These are phyloP conservation scores for Rhincodon typus DNA, from an alignment of 2,797 vertebrate species.

Conservation along the genomic window DNA sequence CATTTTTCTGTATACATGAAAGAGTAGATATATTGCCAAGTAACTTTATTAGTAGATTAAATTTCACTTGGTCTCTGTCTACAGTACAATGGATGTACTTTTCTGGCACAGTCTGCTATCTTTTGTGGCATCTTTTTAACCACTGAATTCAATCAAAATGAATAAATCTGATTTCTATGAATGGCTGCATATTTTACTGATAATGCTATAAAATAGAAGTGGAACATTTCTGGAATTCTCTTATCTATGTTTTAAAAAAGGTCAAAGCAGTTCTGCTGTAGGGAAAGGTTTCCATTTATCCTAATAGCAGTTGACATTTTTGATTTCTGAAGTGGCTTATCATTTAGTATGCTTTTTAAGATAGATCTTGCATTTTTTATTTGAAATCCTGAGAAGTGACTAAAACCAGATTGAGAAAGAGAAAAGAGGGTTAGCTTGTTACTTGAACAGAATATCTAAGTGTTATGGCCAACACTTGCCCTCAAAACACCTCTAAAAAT, in stretches of 20 bases:
- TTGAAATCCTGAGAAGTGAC: background rate
- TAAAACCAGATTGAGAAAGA: background rate
- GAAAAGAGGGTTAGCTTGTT: background rate
- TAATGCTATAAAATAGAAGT: background rate
- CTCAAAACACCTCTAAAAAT: background rate
- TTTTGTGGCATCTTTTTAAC: conserved; percentile 39
- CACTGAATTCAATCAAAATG: conserved; percentile 27
- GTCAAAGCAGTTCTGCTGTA: background rate
- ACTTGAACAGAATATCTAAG: background rate
- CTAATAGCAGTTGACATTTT: background rate
- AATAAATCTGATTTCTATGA: background rate
- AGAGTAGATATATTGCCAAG: background rate
- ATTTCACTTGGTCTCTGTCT: background rate
- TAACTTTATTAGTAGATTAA: background rate
- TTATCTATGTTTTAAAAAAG: background rate
- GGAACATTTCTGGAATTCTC: background rate
- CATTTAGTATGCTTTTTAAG: background rate
- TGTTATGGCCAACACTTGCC: background rate
- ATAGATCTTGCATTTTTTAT: background rate
- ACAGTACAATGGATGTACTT: background rate
- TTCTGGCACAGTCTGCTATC: conserved; percentile 4
- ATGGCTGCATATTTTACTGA: background rate
- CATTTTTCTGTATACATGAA: background rate
- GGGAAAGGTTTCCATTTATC: background rate
- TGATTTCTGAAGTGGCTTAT: background rate